phyloP scores from a whole-genome alignment of 1,140 invertebrate species.

The Diprion similis region DNA sequence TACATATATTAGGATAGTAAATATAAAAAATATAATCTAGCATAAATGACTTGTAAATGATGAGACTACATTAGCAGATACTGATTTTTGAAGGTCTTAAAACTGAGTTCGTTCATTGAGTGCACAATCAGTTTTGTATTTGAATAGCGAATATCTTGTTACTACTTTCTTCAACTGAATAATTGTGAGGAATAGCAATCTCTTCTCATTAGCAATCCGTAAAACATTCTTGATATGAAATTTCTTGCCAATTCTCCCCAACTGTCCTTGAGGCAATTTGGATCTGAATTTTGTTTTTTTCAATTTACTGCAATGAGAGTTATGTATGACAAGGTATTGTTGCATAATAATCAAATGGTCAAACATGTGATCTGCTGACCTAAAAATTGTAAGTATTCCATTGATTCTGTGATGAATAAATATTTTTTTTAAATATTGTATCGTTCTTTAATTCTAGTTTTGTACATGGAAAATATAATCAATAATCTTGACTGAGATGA shows the following conservation, averaged over 20 bases:
- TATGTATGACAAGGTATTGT: not conserved
- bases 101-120: not conserved
- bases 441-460: not conserved
- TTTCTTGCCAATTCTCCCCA: not conserved
- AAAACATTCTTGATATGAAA: not conserved
- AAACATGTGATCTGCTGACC: not conserved
- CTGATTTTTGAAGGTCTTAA: not conserved
- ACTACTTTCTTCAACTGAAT: not conserved
- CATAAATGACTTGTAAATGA: not conserved
- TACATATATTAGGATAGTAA: not conserved
- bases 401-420: constrained; percentile 20
- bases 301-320: not conserved
- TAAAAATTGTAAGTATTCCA: constrained; percentile 16
- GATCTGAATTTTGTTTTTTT: not conserved
- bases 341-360: not conserved
- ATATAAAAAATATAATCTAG: not conserved
- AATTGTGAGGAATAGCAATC: not conserved
- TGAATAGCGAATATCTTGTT: constrained; percentile 1
- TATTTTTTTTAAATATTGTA: constrained; percentile 10
- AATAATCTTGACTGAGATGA: too few relatives aligned
- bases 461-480: not conserved
- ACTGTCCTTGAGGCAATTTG: not conserved
- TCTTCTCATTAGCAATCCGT: not conserved
- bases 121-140: not conserved
- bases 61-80: not conserved